Conservation (phyloP, 2,113 vertebrate species). For the Apus apus region DNA sequence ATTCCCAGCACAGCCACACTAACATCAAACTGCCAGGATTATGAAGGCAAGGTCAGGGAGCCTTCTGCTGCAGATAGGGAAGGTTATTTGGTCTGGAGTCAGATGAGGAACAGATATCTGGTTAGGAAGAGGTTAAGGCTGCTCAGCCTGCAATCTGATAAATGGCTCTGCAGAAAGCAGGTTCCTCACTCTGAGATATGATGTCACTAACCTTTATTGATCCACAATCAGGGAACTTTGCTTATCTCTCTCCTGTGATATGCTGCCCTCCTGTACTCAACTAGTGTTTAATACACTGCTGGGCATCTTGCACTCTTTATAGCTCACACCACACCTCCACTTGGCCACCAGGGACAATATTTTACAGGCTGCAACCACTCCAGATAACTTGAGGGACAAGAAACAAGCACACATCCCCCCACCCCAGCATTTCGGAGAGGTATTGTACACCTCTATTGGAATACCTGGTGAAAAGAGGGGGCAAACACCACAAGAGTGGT, state of each 20-base stretch:
- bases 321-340: slow-evolving; percentile 74
- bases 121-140: slow-evolving; percentile 75
- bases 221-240: slow-evolving; percentile 89
- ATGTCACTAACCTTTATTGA: slow-evolving; percentile 99
- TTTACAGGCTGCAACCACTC: slow-evolving; percentile 49
- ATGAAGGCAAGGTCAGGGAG: not conserved
- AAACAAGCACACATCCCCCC: rapidly evolving
- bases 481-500: rapidly evolving
- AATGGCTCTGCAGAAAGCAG: slow-evolving; percentile 89
- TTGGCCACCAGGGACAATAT: slow-evolving; percentile 72
- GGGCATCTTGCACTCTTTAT: slow-evolving; percentile 77
- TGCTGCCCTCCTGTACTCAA: slow-evolving; percentile 89
- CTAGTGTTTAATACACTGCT: slow-evolving; percentile 95
- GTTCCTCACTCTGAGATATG: slow-evolving; percentile 97
- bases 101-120: not conserved
- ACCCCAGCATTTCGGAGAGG: not conserved
- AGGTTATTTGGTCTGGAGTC: not conserved
- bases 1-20: rapidly evolving
- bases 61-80: not conserved
- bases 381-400: not conserved
- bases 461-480: not conserved
- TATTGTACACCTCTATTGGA: rapidly evolving
- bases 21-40: rapidly evolving
- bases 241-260: slow-evolving; percentile 94
- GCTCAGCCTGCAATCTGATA: slow-evolving; percentile 84